Base-by-base conservation (phyloP, 1,140 invertebrate species). In the Aphelenchoides avenae region DNA sequence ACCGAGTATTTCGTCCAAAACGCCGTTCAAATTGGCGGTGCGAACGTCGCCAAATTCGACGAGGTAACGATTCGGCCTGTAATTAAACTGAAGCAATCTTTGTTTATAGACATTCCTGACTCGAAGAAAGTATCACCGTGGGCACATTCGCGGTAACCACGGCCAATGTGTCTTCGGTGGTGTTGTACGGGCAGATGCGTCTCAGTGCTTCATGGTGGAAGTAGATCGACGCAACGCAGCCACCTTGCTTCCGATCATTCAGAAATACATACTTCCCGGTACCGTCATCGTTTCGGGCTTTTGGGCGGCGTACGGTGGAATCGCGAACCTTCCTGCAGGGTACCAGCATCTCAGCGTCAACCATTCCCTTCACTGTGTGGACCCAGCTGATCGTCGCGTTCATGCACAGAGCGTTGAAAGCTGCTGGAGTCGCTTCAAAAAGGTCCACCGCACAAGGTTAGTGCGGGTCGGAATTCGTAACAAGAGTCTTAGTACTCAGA, bases 361-460 rank as follows among this genome's bases (percentile, higher is more conserved):
- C 41, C 47, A 49, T 30, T 22, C n/a, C 24, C 4, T 49, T 30
- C 33, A 13, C 5, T n/a, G n/a, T n/a, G n/a, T n/a, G n/a, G n/a
- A n/a, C n/a, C n/a, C n/a, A n/a, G n/a, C n/a, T n/a, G n/a, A n/a
- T n/a, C n/a, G n/a, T n/a, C n/a, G 31, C 20, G 31, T 40, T 5
- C 48, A 51, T 47, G 42, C 48, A 5, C 48, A 51, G 13, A 51
- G 42, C 48, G 42, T 51, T 40, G 48, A 51, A 40, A 15, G 48
- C 15, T 39, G 36, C 27, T 51, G 48, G 48, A 18, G 48, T 18
- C 20, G 48, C n/a, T 26, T 33, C 5, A 51, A 50, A 30, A 49
- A 49, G 5, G 29, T n/a, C 30, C 47, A 49, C n/a, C 27, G 47
- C 36, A n/a, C n/a, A n/a, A n/a, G n/a, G n/a, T n/a, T n/a, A n/a